Evolutionary conservation across 2,113 vertebrate species (phyloP), one percentile per base, ranked within the genome.

Genomic region (Gyps fulvus): DNA sequence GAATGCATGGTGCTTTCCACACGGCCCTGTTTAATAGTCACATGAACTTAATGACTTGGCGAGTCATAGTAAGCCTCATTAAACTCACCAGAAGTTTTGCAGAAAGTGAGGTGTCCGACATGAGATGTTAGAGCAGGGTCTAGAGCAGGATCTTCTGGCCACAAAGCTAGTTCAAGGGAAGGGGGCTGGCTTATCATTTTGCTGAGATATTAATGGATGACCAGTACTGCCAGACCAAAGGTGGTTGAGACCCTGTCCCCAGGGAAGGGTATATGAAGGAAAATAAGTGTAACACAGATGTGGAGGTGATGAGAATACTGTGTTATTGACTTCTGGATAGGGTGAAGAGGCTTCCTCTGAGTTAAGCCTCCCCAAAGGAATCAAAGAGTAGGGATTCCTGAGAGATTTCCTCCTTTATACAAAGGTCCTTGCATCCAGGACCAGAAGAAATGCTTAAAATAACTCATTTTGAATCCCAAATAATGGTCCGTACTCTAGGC

Each of bases 1-100:
- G 81, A 66, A 21, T 2, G 1, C 5, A 2, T 0, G 1, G 9
- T 31, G 54, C 20, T 69, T 81, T 72, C 17, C 40, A 29, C 9
- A 11, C 29, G 34, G 45, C 38, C 27, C 57, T 40, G 11, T 25
- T 45, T 29, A n/a, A 40, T 14, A 42, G 25, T 0, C 2, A 27
- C n/a, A 16, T 3, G 16, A 38, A 65, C 27, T 38, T 38, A 38
- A 42, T 3, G 32, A 32, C 40, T 54, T 26, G 7, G 25, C 0
- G 0, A 38, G 45, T 45, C 6, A 1, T 15, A 36, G 22, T 12
- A 23, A 62, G 2, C 36, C 42, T 71, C 38, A 7, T 25, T 61
- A 21, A 71, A 40, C 20, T 45, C 57, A 32, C 29, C 29, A 57
- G 36, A 47, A 42, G 14, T 58, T 87, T 43, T 58, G 38, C 59